Evolutionary conservation across 2,888 invertebrate genomes (phyloP).

Genomic region (Drosophila nigricruria): DNA sequence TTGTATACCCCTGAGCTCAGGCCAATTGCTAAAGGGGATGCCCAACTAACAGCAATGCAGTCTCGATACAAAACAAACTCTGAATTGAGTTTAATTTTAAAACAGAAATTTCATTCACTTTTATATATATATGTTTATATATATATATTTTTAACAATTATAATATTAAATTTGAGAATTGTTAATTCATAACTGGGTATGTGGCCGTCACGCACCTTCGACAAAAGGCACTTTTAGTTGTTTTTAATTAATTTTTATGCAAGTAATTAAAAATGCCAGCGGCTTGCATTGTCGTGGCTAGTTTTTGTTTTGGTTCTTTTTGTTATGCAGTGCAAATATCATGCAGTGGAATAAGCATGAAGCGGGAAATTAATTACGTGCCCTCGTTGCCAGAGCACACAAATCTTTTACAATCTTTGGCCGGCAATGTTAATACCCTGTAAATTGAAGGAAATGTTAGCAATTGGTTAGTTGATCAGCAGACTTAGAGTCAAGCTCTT

Average conservation of each 20-base stretch:
- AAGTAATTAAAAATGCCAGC: constrained; percentile 75
- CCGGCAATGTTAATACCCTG: constrained; percentile 15
- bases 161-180: background rate
- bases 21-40: background rate
- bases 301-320: constrained; percentile 31
- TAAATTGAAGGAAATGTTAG: too few species aligned
- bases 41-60: background rate
- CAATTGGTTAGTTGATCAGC: too few species aligned
- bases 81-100: too few species aligned
- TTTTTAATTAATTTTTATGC: constrained; percentile 72
- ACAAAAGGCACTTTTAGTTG: constrained; percentile 12
- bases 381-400: constrained; percentile 40
- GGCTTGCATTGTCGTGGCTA: constrained; percentile 66
- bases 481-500: too few species aligned
- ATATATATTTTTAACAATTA: background rate
- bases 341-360: constrained; percentile 56
- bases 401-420: background rate
- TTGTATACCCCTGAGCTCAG: background rate
- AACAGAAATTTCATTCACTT: background rate
- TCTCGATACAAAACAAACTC: too few species aligned
- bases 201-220: constrained; percentile 4
- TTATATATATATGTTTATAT: background rate
- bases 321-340: constrained; percentile 42
- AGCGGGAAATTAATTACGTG: constrained; percentile 69
- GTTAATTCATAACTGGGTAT: background rate